Base-by-base conservation (phyloP, 92 coral and sea anemone species). In the Isaurus tuberculatus region DNA sequence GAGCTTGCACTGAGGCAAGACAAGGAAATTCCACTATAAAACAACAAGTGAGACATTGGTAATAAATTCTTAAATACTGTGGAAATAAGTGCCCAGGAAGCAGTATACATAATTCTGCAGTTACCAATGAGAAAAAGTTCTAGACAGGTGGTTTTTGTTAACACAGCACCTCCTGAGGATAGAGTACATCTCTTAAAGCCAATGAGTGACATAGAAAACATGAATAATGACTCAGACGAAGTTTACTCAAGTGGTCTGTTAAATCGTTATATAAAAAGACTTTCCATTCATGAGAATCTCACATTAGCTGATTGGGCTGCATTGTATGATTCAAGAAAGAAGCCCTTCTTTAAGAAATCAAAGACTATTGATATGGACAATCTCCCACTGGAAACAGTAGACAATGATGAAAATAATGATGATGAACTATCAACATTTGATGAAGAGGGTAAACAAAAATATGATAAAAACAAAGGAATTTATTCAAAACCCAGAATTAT, bases 211-310 rank as follows among this genome's bases (percentile, higher is more conserved):
- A 86, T 79, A 23, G 58, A 78, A 34, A 79, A 88, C 44, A 88
- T 91, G 94, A 79, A 85, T 40, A 87, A 91, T 84, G 94, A 91
- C 75, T 84, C 68, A 83, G 89, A 91, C 57, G 94, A 91, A 85
- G 86, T 88, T 55, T 83, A 85, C 83, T 75, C 94, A 69, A 72
- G 73, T 34, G 83, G 86, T 55, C 73, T 81, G 15, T 60, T 87
- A 69, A 80, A 87, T 37, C 71, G 83, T 60, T 87, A 87, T 70
- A 73, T 46, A 36, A 40, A 87, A 70, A 48, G 90, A 29, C 90
- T 86, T 55, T 40, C 65, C 33, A 58, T 70, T 19, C 86, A 25
- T 23, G 83, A 73, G 58, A 53, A 86, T 71, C 49, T 87, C 51
- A 51, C 86, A 53, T 67, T 88, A 44, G 91, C 88, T 75, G 90